These are phyloP conservation scores for Actinemys pallida DNA, from an alignment of 2,113 vertebrate genomes.

Conservation along the genomic window DNA sequence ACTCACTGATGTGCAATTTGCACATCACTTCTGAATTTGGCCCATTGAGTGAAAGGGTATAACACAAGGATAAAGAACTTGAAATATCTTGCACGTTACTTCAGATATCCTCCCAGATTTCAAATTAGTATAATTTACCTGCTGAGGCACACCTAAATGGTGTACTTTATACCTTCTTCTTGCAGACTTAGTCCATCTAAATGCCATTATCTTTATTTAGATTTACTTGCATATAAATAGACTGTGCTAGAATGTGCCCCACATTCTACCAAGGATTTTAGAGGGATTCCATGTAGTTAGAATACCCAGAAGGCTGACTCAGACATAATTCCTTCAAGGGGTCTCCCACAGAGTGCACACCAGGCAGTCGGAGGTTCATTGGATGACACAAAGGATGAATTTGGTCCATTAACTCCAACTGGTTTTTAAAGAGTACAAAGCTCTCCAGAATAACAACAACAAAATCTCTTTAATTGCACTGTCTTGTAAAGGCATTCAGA, in stretches of 20 bases:
- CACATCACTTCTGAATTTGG: too few species aligned
- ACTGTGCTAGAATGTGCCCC: not conserved
- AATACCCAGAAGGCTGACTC: not conserved
- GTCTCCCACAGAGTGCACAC: not conserved
- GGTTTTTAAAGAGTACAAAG: not conserved
- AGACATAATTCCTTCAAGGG: not conserved
- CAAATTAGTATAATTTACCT: not conserved
- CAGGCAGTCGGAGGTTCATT: not conserved
- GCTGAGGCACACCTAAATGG: not conserved
- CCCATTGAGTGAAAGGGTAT: not conserved
- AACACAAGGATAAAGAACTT: not conserved
- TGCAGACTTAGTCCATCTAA: not conserved
- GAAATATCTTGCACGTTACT: not conserved
- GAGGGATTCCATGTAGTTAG: not conserved
- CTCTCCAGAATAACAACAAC: rapidly evolving
- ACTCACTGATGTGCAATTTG: too few species aligned
- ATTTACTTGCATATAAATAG: not conserved
- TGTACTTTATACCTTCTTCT: not conserved
- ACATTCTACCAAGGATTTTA: not conserved
- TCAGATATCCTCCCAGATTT: not conserved
- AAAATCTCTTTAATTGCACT: not conserved
- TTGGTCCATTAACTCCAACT: not conserved
- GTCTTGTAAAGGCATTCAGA: not conserved
- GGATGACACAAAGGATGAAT: not conserved
- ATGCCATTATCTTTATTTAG: not conserved